Conservation (phyloP, 1,140 invertebrate species). For the Drosophila melanica region DNA sequence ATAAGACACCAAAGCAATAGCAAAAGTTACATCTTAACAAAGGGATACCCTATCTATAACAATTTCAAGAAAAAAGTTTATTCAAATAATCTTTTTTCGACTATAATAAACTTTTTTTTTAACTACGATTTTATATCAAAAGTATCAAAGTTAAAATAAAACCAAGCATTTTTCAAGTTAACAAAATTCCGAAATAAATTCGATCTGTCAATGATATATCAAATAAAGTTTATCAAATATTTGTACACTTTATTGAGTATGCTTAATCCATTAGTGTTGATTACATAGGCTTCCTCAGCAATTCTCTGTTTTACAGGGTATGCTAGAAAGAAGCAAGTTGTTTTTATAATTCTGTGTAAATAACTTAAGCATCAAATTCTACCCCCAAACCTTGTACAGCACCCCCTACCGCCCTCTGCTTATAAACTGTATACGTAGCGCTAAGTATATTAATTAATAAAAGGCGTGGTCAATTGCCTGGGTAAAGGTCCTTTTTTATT, state of each 20-base stretch:
- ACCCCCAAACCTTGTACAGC: not conserved
- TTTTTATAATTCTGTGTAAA: slow-evolving; percentile 8
- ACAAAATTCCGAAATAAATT: too few species aligned
- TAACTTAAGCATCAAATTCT: slow-evolving; percentile 14
- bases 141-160: too few species aligned
- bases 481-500: not conserved
- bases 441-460: slow-evolving; percentile 43
- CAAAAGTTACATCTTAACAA: not conserved
- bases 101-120: too few species aligned
- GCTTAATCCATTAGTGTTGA: too few species aligned
- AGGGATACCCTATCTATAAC: not conserved
- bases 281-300: too few species aligned
- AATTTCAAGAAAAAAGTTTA: too few species aligned
- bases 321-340: not conserved
- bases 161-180: too few species aligned
- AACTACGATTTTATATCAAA: too few species aligned
- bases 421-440: slow-evolving; percentile 9
- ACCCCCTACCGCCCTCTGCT: not conserved
- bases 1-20: slow-evolving; percentile 42
- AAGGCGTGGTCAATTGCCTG: not conserved
- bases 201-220: too few species aligned
- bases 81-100: too few species aligned
- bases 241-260: too few species aligned
- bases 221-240: too few species aligned
- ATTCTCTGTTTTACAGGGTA: not conserved